Base-by-base conservation (phyloP, 2,888 invertebrate species). In the Anagyrus pseudococci region DNA sequence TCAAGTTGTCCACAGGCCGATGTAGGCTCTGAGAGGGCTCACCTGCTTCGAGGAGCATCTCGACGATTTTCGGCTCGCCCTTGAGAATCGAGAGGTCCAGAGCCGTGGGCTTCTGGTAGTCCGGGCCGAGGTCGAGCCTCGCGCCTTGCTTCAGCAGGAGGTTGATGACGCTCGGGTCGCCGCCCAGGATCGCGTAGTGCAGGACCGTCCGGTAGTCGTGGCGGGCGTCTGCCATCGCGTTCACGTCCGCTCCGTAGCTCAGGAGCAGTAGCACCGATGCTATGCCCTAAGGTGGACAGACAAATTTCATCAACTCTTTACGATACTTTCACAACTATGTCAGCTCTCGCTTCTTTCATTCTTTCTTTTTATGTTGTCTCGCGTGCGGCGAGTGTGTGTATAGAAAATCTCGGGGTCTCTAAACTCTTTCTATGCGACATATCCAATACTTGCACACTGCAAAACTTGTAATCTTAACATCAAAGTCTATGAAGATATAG, bases 161-260 rank as follows among this genome's bases (percentile, higher is more conserved):
- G 72, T 90, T 89, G 0, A 94, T 91, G n/a, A 90, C 88, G 4
- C 86, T 85, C 10, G 82, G 77, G 66, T 85, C 85, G 73, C 92
- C 94, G 60, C 91, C 89, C 49, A 93, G 85, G 0, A 95, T 91
- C 2, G 93, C 95, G 77, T 93, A 95, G 77, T 96, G 95, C 75
- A 96, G 84, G 2, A 94, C 93, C 2, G 94, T 93, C 62, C 95
- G 85, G 76, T 88, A 92, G 75, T 95, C 95, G 75, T 94, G 92
- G 63, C 93, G 84, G n/a, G 89, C 89, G 73, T 93, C 92, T 0
- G 94, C 89, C 83, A 91, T 89, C 3, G 92, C 90, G 79, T 95
- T 95, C 1, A 95, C 90, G 73, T 94, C 89, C 0, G 95, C 96
- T 0, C 94, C 94, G 75, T 89, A 86, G 70, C 88, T 89, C 69